Evolutionary conservation across 2,888 invertebrate genomes (phyloP).

Genomic region (Nudaria mundana): DNA sequence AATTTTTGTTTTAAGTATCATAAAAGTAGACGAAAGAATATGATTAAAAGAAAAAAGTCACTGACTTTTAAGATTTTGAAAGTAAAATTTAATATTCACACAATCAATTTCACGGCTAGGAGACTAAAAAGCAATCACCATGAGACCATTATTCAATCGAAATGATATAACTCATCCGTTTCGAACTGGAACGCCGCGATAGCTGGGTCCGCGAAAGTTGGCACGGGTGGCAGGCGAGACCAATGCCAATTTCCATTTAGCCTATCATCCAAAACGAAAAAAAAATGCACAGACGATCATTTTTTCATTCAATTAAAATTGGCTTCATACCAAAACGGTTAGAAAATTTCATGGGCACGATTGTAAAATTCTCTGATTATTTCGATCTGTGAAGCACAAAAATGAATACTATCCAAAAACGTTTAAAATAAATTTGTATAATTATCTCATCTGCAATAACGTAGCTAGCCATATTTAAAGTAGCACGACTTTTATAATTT

Average conservation of each 20-base stretch:
- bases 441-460: too few relatives aligned
- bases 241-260: slow-evolving; percentile 81
- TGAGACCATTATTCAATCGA: slow-evolving; percentile 77
- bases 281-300: slow-evolving; percentile 79
- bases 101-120: slow-evolving; percentile 56
- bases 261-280: slow-evolving; percentile 81
- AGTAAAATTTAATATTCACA: slow-evolving; percentile 39
- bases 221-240: slow-evolving; percentile 71
- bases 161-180: slow-evolving; percentile 73
- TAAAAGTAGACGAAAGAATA: too few relatives aligned
- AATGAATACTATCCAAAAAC: too few relatives aligned
- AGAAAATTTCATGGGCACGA: slow-evolving; percentile 40
- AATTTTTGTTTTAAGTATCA: too few relatives aligned
- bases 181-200: slow-evolving; percentile 74
- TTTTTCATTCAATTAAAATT: slow-evolving; percentile 81
- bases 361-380: too few relatives aligned
- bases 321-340: slow-evolving; percentile 68
- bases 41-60: too few relatives aligned
- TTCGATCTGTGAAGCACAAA: too few relatives aligned
- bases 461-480: too few relatives aligned
- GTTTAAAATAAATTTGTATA: too few relatives aligned
- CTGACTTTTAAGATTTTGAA: too few relatives aligned
- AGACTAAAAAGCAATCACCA: slow-evolving; percentile 64
- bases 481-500: too few relatives aligned
- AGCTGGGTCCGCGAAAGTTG: slow-evolving; percentile 78